Base-by-base conservation (phyloP, 1,140 invertebrate genomes). In the Dendrolimus punctatus region DNA sequence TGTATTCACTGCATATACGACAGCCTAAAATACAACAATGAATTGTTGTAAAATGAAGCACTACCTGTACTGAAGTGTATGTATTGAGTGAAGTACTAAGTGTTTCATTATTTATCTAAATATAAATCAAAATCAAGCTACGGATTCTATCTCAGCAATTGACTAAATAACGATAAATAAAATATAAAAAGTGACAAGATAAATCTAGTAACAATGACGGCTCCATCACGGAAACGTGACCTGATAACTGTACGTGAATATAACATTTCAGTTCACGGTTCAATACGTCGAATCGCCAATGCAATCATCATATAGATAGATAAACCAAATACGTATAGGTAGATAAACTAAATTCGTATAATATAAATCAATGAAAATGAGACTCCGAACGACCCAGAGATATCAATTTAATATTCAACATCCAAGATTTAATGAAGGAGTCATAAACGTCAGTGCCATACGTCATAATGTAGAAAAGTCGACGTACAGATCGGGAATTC, bases 291-390 rank as follows among this genome's bases (percentile, higher is more conserved):
- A 52, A 68, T 66, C 56, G 70, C 58, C 69, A 60, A 64, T 69
- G 68, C 75, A 78, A 76, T 76, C 67, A 75, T 63, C 51, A 62
- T 54, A 65, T 58, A 67, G 61, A 71, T 67, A 62, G 59, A 73
- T 73, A 71, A 76, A 72, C 64, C 68, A 74, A 77, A 23, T 23
- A 23, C 23, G 23, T 23, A 23, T 23, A 3, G 61, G 71, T 67
- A 62, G 59, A 73, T 73, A 71, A 76, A 72, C 64, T 67, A 74
- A 77, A 79, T 77, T 71, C 58, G 56, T 57, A 66, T 62, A 69
- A 74, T 68, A 74, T 67, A 71, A 74, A 76, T 72, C 67, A 67
- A 70, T 70, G 68, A 65, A 74, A 73, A 68, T 65, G 65, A 60
- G 46, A 62, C 60, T 64, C 54, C 50, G 51, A 52, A 62, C 61